Base-by-base conservation (phyloP, 1,140 invertebrate genomes). In the Danaus plexippus region DNA sequence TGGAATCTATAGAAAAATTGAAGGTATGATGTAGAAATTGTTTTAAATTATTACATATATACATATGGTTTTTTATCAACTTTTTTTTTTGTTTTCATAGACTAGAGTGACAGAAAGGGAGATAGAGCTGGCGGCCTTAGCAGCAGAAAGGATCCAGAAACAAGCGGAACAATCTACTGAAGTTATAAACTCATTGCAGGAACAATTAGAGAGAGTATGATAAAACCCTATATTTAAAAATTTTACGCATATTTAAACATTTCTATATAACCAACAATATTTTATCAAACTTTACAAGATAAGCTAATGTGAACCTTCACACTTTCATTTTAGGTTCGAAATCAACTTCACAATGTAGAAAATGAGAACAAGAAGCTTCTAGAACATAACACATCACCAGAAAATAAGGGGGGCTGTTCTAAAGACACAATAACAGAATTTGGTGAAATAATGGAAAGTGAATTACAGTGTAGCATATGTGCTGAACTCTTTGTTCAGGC, bases 381-480 rank as follows among this genome's bases (percentile, higher is more conserved):
- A 74, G 53, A 88, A 78, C 58, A 64, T 52, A 59, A 74, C 9
- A 18, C 57, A 32, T 11, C 56, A 44, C n/a, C 56, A 5, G 48
- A 9, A 43, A 52, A 47, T 40, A 11, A 48, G 5, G 41, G 9
- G 9, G 52, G 47, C 11, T 41, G 32, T 42, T 43, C 59, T 9
- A 43, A 40, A 11, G 43, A 69, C 11, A 75, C 90, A 3, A 67
- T 92, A 6, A 77, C 85, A 2, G 88, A 90, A 66, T 89, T 94
- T 41, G 88, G 82, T 15, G 79, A 90, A 54, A 88, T 92, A n/a
- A 89, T 95, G 88, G 93, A 94, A 63, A 91, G 89, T 53, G 93
- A 95, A 71, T 77, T 95, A 11, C 91, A 92, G 54, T 96, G 94
- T 72, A 90, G 90, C 53, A 92, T 96, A 59, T 96, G 94, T 72